Evolutionary conservation across 2,797 vertebrate species (phyloP).

Genomic region (Spinibarbus caldwelli): DNA sequence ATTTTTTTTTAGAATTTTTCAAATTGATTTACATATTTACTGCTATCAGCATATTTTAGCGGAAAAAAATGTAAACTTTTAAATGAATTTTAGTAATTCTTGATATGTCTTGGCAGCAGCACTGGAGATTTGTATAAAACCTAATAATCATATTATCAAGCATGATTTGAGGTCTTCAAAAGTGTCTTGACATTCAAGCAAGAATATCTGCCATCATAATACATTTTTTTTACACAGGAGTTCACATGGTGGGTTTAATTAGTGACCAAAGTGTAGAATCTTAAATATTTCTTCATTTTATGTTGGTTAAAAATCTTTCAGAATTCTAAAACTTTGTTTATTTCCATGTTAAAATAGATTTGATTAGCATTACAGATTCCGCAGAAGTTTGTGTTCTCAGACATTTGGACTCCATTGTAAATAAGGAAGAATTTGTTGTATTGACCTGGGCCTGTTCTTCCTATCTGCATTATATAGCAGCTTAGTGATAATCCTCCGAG

Average conservation of each 20-base stretch:
- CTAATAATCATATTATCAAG: background rate
- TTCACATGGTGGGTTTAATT: background rate
- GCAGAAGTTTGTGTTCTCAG: background rate
- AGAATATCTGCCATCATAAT: background rate
- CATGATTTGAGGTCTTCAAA: background rate
- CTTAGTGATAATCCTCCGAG: constrained; percentile 17
- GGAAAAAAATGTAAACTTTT: background rate
- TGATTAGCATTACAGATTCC: constrained; percentile 7
- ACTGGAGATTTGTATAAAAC: background rate
- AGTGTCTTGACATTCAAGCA: background rate
- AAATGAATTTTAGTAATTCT: background rate
- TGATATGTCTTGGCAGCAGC: background rate
- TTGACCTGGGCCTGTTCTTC: background rate
- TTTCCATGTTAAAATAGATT: background rate
- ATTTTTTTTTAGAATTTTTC: too few species aligned
- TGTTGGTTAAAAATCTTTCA: background rate
- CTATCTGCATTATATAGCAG: background rate
- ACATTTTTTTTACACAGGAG: background rate
- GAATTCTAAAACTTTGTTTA: background rate
- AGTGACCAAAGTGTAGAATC: background rate
- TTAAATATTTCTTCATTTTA: background rate
- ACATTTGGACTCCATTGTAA: background rate
- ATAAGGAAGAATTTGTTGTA: constrained; percentile 10
- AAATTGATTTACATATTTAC: too few species aligned
- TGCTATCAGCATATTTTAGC: background rate